Conservation (phyloP, 2,797 vertebrate genomes). For the Carcharodon carcharias region DNA sequence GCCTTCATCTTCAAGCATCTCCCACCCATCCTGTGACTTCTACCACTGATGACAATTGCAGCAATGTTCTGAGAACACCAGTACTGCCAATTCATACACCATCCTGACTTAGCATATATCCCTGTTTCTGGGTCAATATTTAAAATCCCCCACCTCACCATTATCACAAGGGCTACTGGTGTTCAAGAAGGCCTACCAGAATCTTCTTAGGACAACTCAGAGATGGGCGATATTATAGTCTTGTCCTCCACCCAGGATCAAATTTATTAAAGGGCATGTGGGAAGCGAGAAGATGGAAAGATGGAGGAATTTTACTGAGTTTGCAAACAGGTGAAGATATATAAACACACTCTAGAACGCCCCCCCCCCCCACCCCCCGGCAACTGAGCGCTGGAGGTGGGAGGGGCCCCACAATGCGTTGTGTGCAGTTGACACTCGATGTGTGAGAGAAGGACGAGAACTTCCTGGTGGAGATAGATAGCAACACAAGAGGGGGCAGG, state of each 20-base stretch:
- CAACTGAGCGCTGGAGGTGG: no score
- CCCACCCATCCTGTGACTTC: background rate
- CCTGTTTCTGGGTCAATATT: background rate
- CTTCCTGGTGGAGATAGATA: background rate
- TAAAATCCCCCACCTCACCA: background rate
- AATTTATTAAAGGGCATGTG: background rate
- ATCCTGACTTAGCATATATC: background rate
- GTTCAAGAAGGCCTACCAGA: background rate
- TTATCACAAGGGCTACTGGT: background rate
- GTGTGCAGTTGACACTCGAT: background rate
- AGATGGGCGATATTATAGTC: background rate
- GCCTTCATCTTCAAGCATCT: background rate
- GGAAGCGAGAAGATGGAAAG: background rate
- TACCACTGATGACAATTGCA: background rate
- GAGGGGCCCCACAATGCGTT: background rate
- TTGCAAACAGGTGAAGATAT: background rate
- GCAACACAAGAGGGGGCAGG: background rate
- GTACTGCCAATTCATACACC: background rate
- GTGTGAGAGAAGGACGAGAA: background rate
- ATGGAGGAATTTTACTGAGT: background rate
- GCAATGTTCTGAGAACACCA: background rate
- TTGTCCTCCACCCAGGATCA: background rate
- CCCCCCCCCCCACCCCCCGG: fast-evolving
- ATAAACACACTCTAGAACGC: background rate
- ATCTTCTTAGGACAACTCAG: background rate